Percentiles rank a stretch among this genome's conserved stretches.
Evolutionary conservation across 1,140 invertebrate species (phyloP).

Genomic region (Acromyrmex heyeri): DNA sequence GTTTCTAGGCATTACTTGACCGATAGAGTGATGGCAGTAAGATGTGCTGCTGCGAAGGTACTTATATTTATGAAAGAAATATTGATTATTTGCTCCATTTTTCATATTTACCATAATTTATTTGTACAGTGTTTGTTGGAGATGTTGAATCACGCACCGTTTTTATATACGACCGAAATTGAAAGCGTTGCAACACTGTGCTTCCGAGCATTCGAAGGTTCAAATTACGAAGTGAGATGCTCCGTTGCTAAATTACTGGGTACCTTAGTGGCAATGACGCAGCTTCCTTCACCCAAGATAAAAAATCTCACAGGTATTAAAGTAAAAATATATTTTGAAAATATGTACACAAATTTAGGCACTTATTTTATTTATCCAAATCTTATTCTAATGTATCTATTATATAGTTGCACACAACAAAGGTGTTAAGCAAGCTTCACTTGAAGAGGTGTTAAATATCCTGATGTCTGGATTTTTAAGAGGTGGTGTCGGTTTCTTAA

Average conservation of each 20-base stretch:
- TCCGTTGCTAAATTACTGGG: constrained; percentile 97
- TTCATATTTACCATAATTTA: constrained; percentile 1
- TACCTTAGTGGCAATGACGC: constrained; percentile 94
- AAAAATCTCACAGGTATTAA: constrained; percentile 85
- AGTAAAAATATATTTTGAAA: background rate
- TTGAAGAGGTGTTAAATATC: constrained; percentile 97
- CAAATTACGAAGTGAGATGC: constrained; percentile 97
- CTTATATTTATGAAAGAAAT: constrained; percentile 30
- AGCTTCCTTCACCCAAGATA: constrained; percentile 86
- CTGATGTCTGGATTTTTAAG: constrained; percentile 98
- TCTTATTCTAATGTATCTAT: constrained; percentile 11
- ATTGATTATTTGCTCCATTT: background rate
- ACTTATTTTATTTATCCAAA: background rate
- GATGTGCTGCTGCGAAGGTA: constrained; percentile 94
- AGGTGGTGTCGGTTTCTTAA: constrained; percentile 97
- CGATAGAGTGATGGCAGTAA: constrained; percentile 96
- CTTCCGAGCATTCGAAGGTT: constrained; percentile 96
- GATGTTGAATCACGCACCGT: constrained; percentile 95
- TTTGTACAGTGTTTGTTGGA: constrained; percentile 92
- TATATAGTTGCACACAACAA: constrained; percentile 88
- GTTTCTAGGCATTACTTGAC: constrained; percentile 94
- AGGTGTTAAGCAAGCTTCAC: constrained; percentile 89
- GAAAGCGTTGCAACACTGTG: constrained; percentile 96
- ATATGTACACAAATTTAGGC: background rate
- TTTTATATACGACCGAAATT: constrained; percentile 95